phyloP scores from a whole-genome alignment of 1,140 invertebrate species.

The Drosophila tropicalis region DNA sequence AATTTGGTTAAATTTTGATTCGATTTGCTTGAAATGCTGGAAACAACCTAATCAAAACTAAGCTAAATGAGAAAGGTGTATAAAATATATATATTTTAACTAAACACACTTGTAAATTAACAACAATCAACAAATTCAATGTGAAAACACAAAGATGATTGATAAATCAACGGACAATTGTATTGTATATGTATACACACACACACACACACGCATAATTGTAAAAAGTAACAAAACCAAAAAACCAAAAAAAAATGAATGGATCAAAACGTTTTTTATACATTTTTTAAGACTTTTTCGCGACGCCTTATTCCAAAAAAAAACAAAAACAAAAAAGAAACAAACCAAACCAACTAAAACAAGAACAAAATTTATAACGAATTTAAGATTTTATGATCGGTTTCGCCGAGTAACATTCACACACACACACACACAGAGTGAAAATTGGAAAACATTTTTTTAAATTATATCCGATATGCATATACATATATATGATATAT shows the following conservation, averaged over 20 bases:
- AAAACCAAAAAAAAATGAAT: constrained; percentile 38
- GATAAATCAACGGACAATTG: background rate
- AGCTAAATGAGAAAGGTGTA: constrained; percentile 34
- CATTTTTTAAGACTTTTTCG: constrained; percentile 71
- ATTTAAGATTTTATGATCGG: constrained; percentile 65
- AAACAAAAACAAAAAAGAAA: constrained; percentile 35
- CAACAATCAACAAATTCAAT: constrained; percentile 22
- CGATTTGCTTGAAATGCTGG: constrained; percentile 61
- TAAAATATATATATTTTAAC: constrained; percentile 54
- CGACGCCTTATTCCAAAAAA: constrained; percentile 67
- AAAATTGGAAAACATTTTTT: constrained; percentile 50
- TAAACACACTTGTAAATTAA: constrained; percentile 73
- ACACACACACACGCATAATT: constrained; percentile 28
- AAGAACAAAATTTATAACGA: constrained; percentile 45
- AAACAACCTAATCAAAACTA: constrained; percentile 8
- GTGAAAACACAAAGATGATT: constrained; percentile 1
- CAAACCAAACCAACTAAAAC: constrained; percentile 49
- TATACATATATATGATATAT: constrained; percentile 1
- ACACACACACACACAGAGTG: constrained; percentile 23
- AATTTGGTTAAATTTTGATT: constrained; percentile 16
- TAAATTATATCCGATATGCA: constrained; percentile 27
- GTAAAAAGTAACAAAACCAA: constrained; percentile 63
- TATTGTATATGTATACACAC: constrained; percentile 56
- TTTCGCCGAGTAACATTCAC: constrained; percentile 51
- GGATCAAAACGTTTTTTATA: constrained; percentile 50